A percentile compares a stretch with the other conserved stretches of the same genome.
Conservation (phyloP, 2,113 vertebrate genomes). For the Dolichallabes microphthalmus region DNA sequence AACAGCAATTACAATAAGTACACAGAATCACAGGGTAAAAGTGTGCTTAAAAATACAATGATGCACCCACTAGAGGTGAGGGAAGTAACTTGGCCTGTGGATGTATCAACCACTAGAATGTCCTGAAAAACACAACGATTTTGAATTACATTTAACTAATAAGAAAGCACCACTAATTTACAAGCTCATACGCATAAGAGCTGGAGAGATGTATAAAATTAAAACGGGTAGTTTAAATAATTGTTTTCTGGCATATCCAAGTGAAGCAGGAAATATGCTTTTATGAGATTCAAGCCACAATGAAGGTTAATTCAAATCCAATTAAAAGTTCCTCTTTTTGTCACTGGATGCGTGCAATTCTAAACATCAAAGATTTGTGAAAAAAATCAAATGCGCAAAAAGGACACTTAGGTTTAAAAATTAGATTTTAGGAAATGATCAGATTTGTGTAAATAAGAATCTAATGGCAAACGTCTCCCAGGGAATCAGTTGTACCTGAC, state of each 20-base stretch:
- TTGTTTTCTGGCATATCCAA: background rate
- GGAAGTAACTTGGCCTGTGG: constrained; percentile 66
- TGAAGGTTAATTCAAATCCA: background rate
- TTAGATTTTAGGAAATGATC: background rate
- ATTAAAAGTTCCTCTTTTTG: background rate
- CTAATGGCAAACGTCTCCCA: background rate
- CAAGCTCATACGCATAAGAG: background rate
- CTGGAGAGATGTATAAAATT: background rate
- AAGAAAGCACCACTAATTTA: background rate
- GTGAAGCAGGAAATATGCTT: background rate
- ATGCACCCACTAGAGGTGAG: constrained; percentile 72
- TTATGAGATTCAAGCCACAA: background rate
- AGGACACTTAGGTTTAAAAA: background rate
- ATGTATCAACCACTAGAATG: constrained; percentile 73
- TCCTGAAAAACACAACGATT: constrained; percentile 60
- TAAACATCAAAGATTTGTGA: background rate
- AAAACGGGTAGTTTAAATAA: background rate
- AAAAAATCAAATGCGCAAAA: background rate
- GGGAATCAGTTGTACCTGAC: constrained; percentile 69
- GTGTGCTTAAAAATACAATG: background rate
- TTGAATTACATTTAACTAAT: background rate
- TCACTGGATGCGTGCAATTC: background rate
- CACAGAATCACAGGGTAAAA: background rate
- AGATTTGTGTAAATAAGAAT: background rate
- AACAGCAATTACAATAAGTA: background rate